These are phyloP conservation scores for Centropristis striata DNA, from an alignment of 2,113 vertebrate genomes.

Conservation along the genomic window DNA sequence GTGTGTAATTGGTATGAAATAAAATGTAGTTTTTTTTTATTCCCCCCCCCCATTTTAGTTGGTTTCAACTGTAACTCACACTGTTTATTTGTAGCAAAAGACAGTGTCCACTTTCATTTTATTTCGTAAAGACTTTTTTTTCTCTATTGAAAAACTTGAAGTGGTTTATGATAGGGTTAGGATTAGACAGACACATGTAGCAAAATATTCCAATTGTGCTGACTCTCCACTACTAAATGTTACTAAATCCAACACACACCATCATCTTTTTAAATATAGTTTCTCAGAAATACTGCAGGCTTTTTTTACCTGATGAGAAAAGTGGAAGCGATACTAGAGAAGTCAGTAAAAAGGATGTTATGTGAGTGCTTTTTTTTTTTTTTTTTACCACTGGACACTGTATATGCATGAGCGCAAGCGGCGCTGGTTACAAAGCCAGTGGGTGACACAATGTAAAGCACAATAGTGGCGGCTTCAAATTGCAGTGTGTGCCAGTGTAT, in stretches of 20 bases:
- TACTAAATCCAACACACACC: not conserved
- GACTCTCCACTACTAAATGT: too few species aligned
- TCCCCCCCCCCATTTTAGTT: too few species aligned
- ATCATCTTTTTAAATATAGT: not conserved
- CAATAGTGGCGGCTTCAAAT: slow-evolving; percentile 24
- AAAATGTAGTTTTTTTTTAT: too few species aligned
- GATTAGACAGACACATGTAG: too few species aligned
- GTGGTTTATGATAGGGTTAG: too few species aligned
- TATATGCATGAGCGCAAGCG: slow-evolving; percentile 12
- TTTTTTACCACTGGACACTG: not conserved
- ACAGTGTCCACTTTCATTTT: too few species aligned
- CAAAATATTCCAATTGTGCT: too few species aligned
- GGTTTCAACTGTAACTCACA: too few species aligned
- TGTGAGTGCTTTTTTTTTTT: not conserved
- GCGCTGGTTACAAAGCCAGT: not conserved
- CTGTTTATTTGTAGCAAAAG: too few species aligned
- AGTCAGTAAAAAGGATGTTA: slow-evolving; percentile 27
- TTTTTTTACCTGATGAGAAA: slow-evolving; percentile 29
- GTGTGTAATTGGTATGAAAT: too few species aligned
- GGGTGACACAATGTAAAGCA: slow-evolving; percentile 1
- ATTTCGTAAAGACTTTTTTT: too few species aligned
- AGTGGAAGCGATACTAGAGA: slow-evolving; percentile 31
- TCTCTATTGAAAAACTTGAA: too few species aligned
- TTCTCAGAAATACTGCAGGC: slow-evolving; percentile 13
- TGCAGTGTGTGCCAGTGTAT: slow-evolving; percentile 20